Evolutionary conservation across 2,113 vertebrate species (phyloP), one percentile per base, ranked within the genome.

Genomic region (Ceyx cyanopectus): DNA sequence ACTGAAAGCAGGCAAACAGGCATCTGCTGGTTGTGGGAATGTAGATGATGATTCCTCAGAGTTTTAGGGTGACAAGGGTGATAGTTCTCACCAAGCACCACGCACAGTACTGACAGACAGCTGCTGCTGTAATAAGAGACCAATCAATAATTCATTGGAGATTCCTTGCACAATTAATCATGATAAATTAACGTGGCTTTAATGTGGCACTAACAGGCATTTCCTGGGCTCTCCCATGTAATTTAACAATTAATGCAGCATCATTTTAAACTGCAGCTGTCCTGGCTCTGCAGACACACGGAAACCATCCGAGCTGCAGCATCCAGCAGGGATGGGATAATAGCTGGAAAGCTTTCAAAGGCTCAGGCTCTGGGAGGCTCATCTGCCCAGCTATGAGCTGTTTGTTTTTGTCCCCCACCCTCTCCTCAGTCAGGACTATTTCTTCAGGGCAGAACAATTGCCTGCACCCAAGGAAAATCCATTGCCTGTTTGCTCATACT

Each of bases 141-240:
- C 92, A 57, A 74, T 87, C 93, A 90, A 86, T 92, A 94, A 96
- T 91, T 94, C 76, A 92, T 81, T 76, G 80, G 57, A 79, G 91
- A 78, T 32, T 68, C 78, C 41, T 80, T 48, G 85, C 54, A 78
- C 86, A 92, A 85, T 94, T 92, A 89, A 92, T 91, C 51, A 54
- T 7, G 51, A 82, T 79, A 50, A 82, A 94, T 79, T 32, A 92
- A 90, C 82, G 29, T 16, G 57, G 72, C 76, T 94, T 95, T 97
- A 74, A 94, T 80, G 92, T 90, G 93, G 87, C 88, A 68, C 56
- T 79, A 70, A 92, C 73, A 69, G 9, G 29, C 73, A 58, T 92
- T 96, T 94, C 89, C 72, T 62, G 87, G 66, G 83, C 41, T 90
- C 90, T 90, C 76, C 72, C 1, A 61, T 58, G 65, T 34, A 51